Conservation (phyloP, 1,140 invertebrate species). For the Calliopsis andreniformis region DNA sequence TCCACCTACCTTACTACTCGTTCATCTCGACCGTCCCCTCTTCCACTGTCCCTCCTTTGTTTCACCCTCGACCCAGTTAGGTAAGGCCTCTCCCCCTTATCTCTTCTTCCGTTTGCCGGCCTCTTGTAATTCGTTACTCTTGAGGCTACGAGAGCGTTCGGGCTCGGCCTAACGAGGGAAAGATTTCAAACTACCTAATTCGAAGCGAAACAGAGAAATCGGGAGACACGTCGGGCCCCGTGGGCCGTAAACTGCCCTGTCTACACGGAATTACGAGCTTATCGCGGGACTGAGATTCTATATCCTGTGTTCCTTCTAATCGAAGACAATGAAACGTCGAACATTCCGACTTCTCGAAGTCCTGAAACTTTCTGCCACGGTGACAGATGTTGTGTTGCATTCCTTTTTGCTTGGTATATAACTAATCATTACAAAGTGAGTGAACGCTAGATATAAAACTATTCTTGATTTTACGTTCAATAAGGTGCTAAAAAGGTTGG, state of each 20-base stretch:
- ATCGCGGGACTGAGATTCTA: background rate
- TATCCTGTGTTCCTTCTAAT: too few relatives aligned
- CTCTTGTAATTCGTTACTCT: constrained; percentile 43
- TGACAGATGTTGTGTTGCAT: too few relatives aligned
- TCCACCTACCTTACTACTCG: constrained; percentile 49
- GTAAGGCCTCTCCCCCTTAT: constrained; percentile 53
- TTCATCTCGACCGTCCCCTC: constrained; percentile 31
- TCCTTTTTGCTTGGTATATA: too few relatives aligned
- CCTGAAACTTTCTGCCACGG: too few relatives aligned
- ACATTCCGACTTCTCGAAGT: too few relatives aligned
- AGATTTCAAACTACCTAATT: constrained; percentile 44
- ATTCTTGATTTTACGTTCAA: too few relatives aligned
- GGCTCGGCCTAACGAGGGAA: constrained; percentile 34
- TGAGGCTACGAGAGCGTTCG: background rate
- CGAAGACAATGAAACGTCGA: too few relatives aligned
- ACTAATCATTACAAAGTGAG: too few relatives aligned
- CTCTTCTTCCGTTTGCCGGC: constrained; percentile 17
- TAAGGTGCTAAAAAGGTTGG: too few relatives aligned
- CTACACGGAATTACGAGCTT: constrained; percentile 6
- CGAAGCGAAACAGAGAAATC: constrained; percentile 24
- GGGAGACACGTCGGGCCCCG: background rate
- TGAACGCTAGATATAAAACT: too few relatives aligned
- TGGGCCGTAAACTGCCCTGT: constrained; percentile 1
- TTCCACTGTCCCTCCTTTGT: constrained; percentile 43
- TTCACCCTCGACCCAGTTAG: constrained; percentile 57